Percentiles rank a stretch among this genome's conserved stretches.
These are phyloP conservation scores for Sciaenops ocellatus DNA, from an alignment of 2,797 vertebrate species.

Conservation along the genomic window DNA sequence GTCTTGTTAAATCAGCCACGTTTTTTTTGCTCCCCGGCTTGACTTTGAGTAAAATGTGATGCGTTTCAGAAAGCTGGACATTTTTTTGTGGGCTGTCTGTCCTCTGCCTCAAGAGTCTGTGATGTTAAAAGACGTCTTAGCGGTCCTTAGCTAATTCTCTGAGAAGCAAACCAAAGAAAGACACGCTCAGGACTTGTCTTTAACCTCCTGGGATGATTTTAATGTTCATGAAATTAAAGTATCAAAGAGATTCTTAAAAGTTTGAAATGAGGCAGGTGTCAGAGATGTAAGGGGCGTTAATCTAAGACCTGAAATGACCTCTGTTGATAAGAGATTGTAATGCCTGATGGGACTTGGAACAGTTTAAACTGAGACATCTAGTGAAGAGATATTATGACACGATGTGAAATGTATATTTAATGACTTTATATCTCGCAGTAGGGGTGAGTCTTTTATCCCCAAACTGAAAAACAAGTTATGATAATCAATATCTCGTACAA, in stretches of 20 bases:
- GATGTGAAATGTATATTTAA: neutral
- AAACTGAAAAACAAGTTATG: neutral
- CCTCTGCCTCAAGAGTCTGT: constrained; percentile 15
- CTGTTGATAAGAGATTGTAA: neutral
- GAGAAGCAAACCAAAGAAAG: neutral
- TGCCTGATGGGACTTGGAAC: constrained; percentile 6
- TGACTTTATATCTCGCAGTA: too few relatives aligned
- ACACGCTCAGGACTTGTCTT: neutral
- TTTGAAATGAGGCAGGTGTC: constrained; percentile 22
- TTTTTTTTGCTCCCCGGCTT: neutral
- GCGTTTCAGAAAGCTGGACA: constrained; percentile 6
- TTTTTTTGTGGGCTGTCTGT: constrained; percentile 4
- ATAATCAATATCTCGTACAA: too few relatives aligned
- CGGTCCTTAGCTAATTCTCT: constrained; percentile 5
- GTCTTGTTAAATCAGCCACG: constrained; percentile 9
- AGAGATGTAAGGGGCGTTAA: constrained; percentile 4
- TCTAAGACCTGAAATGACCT: constrained; percentile 3
- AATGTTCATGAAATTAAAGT: constrained; percentile 36
- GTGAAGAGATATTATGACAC: neutral
- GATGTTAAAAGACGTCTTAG: constrained; percentile 17
- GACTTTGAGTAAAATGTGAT: constrained; percentile 18
- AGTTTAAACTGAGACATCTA: neutral
- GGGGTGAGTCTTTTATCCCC: neutral
- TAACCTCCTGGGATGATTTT: constrained; percentile 25
- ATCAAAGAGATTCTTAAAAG: constrained; percentile 39